A percentile compares a stretch with the other conserved stretches of the same genome.
Evolutionary conservation across 1,140 invertebrate species (phyloP).

Genomic region (Tetramorium alpestre): DNA sequence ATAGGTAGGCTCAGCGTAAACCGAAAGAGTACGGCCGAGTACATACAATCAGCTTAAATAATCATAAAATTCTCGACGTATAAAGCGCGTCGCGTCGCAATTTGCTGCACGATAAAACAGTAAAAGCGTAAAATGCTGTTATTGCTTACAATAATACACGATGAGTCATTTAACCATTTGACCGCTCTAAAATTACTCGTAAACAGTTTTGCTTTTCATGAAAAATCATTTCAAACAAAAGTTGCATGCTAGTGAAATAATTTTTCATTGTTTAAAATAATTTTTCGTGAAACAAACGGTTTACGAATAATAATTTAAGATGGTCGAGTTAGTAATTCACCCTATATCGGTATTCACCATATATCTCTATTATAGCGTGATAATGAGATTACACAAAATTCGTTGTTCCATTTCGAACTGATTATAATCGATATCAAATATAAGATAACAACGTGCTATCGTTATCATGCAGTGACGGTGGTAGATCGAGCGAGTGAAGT

Average conservation of each 20-base stretch:
- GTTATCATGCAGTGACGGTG: neutral
- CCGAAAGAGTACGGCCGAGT: slow-evolving; percentile 2
- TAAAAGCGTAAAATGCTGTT: slow-evolving; percentile 8
- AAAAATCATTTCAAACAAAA: neutral
- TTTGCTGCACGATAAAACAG: slow-evolving; percentile 36
- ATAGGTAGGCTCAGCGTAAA: slow-evolving; percentile 5
- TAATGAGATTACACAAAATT: slow-evolving; percentile 37
- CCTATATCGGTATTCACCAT: neutral
- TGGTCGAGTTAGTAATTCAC: neutral
- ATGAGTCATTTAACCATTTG: neutral
- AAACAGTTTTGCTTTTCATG: neutral
- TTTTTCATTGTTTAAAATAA: too few relatives aligned
- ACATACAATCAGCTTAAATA: slow-evolving; percentile 40
- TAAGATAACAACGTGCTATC: neutral
- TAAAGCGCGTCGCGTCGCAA: slow-evolving; percentile 19
- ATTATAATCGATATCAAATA: slow-evolving; percentile 33
- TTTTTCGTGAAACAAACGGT: too few relatives aligned
- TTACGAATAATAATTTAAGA: too few relatives aligned
- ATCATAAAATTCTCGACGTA: slow-evolving; percentile 42
- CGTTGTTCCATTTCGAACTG: slow-evolving; percentile 32
- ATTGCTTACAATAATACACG: slow-evolving; percentile 19
- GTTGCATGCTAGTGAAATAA: neutral
- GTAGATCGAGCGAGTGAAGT: neutral
- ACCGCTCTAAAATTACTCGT: neutral
- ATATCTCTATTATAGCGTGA: neutral